phyloP scores from a whole-genome alignment of 2,888 invertebrate genomes.

The Leptothorax acervorum region DNA sequence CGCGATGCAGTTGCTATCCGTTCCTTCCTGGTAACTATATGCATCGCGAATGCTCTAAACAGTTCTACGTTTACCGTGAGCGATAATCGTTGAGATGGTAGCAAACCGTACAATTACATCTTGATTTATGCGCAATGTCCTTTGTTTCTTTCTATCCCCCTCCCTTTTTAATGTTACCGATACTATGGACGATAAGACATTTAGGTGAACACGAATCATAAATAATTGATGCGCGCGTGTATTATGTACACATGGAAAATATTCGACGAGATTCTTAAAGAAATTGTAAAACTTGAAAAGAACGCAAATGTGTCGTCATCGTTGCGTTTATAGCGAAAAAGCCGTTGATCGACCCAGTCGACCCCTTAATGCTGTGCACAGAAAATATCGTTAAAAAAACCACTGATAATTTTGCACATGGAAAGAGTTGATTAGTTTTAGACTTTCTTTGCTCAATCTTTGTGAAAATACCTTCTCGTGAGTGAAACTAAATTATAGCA shows the following conservation, averaged over 20 bases:
- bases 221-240: constrained; percentile 54
- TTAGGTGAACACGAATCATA: constrained; percentile 55
- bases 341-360: not conserved
- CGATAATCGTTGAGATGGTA: not conserved
- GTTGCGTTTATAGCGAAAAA: constrained; percentile 4
- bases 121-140: not conserved
- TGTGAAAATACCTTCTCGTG: not conserved
- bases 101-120: not conserved
- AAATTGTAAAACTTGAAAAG: constrained; percentile 51
- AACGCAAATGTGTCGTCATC: constrained; percentile 18
- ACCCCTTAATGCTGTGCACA: constrained; percentile 5
- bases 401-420: not conserved
- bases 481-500: constrained; percentile 48
- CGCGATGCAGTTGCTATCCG: not conserved
- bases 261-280: constrained; percentile 70
- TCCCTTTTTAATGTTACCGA: not conserved
- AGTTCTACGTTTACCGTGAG: constrained; percentile 12
- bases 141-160: not conserved
- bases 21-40: constrained; percentile 5
- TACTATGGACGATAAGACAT: constrained; percentile 20
- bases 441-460: not conserved
- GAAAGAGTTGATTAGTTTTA: not conserved
- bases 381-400: constrained; percentile 8
- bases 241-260: constrained; percentile 58
- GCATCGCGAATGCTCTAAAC: constrained; percentile 4